Evolutionary conservation across 2,113 vertebrate genomes (phyloP), one percentile per base, ranked within the genome.

Genomic region (Spea multiplicata): DNA sequence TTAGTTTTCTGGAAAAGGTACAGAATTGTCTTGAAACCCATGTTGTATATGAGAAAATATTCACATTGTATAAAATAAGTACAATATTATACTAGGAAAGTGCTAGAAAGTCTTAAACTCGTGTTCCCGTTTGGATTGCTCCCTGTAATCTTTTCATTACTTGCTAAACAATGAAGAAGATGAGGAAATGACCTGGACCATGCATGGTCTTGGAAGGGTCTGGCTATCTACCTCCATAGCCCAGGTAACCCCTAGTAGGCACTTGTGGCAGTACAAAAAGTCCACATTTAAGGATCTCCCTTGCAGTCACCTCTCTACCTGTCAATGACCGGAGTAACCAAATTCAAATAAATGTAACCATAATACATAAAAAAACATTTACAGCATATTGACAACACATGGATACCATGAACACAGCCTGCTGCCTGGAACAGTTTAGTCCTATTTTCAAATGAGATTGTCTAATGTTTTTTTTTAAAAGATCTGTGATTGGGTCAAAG

Each of bases 21-120:
- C 85, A 64, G 73, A 8, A 70, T 12, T 81, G 83, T 73, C 74
- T 69, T 84, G 77, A 76, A 82, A 81, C 82, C 75, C 78, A 65
- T 4, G 0, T 81, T 83, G 81, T 68, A 76, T 83, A 82, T 71
- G 86, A 76, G 81, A 83, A 83, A 13, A 86, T 89, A 87, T 92
- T 92, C 91, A 92, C 91, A 92, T 89, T 91, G 90, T 87, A 85
- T 90, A 90, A 12, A 92, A 91, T 88, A 89, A 83, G 14, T 71
- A 82, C 0, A 44, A 78, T 8, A 87, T 90, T 90, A 86, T 86
- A 86, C 88, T 86, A 82, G 86, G 81, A 93, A 93, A 93, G 92
- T 93, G 92, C 92, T 90, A 84, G 88, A 86, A 88, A 83, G 55
- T 82, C 67, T 81, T 82, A 82, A 82, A 83, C 65, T 67, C 61